These are phyloP conservation scores for Ptyas mucosa DNA, from an alignment of 2,113 vertebrate species.

Conservation along the genomic window DNA sequence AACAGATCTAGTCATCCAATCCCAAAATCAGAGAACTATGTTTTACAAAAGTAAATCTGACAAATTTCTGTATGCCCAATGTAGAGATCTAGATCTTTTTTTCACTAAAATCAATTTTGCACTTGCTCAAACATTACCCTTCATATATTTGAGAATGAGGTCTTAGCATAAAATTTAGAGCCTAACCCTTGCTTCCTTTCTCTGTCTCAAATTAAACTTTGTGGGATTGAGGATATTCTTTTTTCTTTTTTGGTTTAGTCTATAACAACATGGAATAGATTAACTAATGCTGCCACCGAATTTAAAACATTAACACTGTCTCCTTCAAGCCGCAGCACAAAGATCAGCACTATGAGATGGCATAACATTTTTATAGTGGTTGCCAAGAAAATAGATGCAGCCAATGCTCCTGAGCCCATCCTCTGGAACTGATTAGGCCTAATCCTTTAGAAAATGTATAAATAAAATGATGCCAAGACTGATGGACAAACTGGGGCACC, in stretches of 20 bases:
- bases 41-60: background rate
- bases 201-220: constrained; percentile 1
- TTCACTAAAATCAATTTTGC: background rate
- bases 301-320: constrained; percentile 31
- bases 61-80: background rate
- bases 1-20: background rate
- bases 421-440: constrained; percentile 74
- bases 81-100: too few relatives aligned
- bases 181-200: background rate
- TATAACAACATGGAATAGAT: constrained; percentile 3
- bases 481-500: constrained; percentile 64
- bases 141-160: rapidly evolving
- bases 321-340: constrained; percentile 32
- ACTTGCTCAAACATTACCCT: background rate
- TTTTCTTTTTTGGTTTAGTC: background rate
- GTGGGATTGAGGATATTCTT: background rate
- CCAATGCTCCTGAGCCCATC: constrained; percentile 60
- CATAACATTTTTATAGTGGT: constrained; percentile 52
- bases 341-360: constrained; percentile 46
- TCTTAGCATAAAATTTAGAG: background rate
- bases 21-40: background rate
- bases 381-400: constrained; percentile 67
- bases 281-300: rapidly evolving
- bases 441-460: constrained; percentile 69
- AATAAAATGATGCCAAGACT: constrained; percentile 68